phyloP scores from a whole-genome alignment of 2,113 vertebrate species.

The Dascyllus trimaculatus region DNA sequence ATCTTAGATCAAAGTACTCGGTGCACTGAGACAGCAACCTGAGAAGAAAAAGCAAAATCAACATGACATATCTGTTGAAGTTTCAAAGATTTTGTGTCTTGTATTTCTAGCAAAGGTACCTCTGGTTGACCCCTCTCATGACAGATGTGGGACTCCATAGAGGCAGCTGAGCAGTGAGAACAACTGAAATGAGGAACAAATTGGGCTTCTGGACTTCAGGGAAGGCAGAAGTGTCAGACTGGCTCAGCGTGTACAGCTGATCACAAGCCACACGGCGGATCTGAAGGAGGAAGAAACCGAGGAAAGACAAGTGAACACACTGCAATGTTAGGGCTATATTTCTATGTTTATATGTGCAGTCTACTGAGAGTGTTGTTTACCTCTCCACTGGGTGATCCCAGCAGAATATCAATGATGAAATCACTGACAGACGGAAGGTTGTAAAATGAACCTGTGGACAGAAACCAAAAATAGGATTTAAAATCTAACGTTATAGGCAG shows the following conservation, averaged over 20 bases:
- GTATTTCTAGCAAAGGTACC: constrained; percentile 76
- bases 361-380: constrained; percentile 77
- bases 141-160: constrained; percentile 98
- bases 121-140: constrained; percentile 98
- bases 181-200: constrained; percentile 93
- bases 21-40: constrained; percentile 97
- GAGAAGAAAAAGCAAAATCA: constrained; percentile 46
- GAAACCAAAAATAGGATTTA: constrained; percentile 41
- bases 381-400: constrained; percentile 96
- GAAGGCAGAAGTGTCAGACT: constrained; percentile 93
- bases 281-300: constrained; percentile 71
- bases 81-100: neutral
- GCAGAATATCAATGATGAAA: constrained; percentile 97
- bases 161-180: constrained; percentile 95
- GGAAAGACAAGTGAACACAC: neutral
- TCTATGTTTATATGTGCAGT: neutral
- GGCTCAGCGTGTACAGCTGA: constrained; percentile 97
- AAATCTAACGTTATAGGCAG: neutral
- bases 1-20: constrained; percentile 98
- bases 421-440: constrained; percentile 94
- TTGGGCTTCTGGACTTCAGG: constrained; percentile 96
- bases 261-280: constrained; percentile 97
- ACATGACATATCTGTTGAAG: neutral
- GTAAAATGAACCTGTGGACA: constrained; percentile 94
- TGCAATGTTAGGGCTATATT: neutral